Evolutionary conservation across 2,113 vertebrate species (phyloP).

Genomic region (Peucedramus taeniatus): DNA sequence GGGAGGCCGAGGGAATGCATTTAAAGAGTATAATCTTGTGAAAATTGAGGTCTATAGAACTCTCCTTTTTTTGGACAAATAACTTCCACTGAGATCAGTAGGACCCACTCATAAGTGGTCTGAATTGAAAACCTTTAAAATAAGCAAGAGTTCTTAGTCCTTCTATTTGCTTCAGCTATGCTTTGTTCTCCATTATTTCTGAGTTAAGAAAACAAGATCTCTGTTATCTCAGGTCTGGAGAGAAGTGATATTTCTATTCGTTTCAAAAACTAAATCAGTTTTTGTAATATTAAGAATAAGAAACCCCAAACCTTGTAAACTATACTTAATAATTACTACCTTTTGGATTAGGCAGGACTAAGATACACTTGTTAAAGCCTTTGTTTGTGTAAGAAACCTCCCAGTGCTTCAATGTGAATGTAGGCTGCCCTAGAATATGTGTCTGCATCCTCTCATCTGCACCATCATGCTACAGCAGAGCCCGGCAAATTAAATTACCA

Average conservation of each 20-base stretch:
- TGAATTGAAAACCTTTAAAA: not conserved
- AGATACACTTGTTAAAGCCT: not conserved
- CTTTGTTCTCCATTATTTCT: not conserved
- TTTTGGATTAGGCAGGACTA: not conserved
- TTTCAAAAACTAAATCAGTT: not conserved
- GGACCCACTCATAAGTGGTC: not conserved
- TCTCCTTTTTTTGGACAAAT: not conserved
- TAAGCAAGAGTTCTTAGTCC: not conserved
- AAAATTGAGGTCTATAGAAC: not conserved
- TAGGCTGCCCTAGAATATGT: not conserved
- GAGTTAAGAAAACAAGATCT: not conserved
- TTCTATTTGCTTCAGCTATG: not conserved
- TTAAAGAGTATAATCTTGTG: not conserved
- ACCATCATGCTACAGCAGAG: not conserved
- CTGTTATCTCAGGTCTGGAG: not conserved
- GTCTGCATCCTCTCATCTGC: not conserved
- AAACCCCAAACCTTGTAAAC: not conserved
- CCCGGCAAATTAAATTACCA: conserved; percentile 28
- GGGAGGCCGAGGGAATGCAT: not conserved
- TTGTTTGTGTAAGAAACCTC: not conserved
- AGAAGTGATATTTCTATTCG: not conserved
- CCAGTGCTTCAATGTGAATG: not conserved
- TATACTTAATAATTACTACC: not conserved
- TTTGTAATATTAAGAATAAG: not conserved
- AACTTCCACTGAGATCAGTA: not conserved